Evolutionary conservation across 2,797 vertebrate species (phyloP).

Genomic region (Rhinogobio ventralis): DNA sequence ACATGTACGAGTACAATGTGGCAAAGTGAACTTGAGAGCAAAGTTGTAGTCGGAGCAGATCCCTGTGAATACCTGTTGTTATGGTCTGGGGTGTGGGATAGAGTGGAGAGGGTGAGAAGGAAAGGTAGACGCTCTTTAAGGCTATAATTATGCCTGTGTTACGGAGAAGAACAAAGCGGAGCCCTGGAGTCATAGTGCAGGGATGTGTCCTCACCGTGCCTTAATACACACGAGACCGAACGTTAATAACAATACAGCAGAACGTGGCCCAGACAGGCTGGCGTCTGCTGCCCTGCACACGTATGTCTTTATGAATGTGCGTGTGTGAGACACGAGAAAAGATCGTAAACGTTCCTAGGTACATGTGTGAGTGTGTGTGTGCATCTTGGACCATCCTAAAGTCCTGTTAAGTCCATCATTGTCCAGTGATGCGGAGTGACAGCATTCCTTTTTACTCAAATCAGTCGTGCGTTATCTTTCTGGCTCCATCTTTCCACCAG

Average conservation of each 20-base stretch:
- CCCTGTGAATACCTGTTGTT: conserved; percentile 64
- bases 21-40: conserved; percentile 10
- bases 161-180: conserved; percentile 77
- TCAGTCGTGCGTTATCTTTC: conserved; percentile 66
- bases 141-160: conserved; percentile 80
- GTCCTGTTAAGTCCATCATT: conserved; percentile 62
- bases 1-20: not conserved
- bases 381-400: conserved; percentile 33
- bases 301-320: conserved; percentile 47
- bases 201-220: conserved; percentile 71
- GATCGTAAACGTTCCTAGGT: conserved; percentile 7
- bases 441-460: conserved; percentile 71
- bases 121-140: conserved; percentile 73
- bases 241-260: conserved; percentile 74
- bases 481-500: conserved; percentile 64
- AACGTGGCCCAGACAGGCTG: conserved; percentile 77
- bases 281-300: conserved; percentile 72
- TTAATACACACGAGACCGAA: conserved; percentile 74
- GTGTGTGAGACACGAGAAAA: conserved; percentile 44
- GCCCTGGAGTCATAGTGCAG: conserved; percentile 80
- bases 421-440: conserved; percentile 70
- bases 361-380: conserved; percentile 20
- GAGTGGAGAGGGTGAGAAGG: conserved; percentile 62
- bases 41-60: conserved; percentile 37
- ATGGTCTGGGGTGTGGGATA: conserved; percentile 63